Base-by-base conservation (phyloP, 2,888 invertebrate genomes). In the Drosophila anomelani region DNA sequence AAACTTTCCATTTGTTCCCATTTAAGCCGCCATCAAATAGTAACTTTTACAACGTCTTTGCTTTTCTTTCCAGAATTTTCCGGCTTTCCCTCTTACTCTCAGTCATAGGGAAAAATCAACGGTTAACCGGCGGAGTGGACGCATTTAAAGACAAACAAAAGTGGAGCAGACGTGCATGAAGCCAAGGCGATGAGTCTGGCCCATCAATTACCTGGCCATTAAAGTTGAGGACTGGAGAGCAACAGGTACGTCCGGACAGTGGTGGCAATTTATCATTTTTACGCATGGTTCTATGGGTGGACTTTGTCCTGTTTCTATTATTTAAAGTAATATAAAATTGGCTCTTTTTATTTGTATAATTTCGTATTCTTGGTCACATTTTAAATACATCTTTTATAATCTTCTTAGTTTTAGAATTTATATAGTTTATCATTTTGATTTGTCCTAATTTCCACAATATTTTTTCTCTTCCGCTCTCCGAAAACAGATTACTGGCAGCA, bases 81-180 rank as follows among this genome's bases (percentile, higher is more conserved):
- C 34, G 9, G n/a, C 8, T 8, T 9, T 34, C 15, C 9, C 29
- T 5, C 46, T 8, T 29, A 13, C 32, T 49, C 13, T 10, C 20
- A 81, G 75, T 76, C 86, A 83, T 77, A 79, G 64, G 74, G 60
- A 76, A 70, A 87, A 87, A 76, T 79, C 75, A 86, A 69, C 77
- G 78, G 76, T 77, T 89, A 88, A 88, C 77, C 72, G 76, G 60
- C 72, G 49, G 44, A 39, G 58, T 26, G 51, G 69, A 67, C 53
- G 68, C 71, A 80, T 61, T 77, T 75, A 44, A 75, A 64, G 43
- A 72, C 46, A 57, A 69, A 60, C 46, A 74, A 39, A 43, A 64
- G 46, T 15, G 36, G 29, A 38, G 59, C 73, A 68, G 72, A 78
- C 86, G 90, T 85, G 86, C 77, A 63, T 55, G 53, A 82, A 76